Evolutionary conservation across 2,797 vertebrate species (phyloP), one percentile per base, ranked within the genome.

Genomic region (Merluccius polli): DNA sequence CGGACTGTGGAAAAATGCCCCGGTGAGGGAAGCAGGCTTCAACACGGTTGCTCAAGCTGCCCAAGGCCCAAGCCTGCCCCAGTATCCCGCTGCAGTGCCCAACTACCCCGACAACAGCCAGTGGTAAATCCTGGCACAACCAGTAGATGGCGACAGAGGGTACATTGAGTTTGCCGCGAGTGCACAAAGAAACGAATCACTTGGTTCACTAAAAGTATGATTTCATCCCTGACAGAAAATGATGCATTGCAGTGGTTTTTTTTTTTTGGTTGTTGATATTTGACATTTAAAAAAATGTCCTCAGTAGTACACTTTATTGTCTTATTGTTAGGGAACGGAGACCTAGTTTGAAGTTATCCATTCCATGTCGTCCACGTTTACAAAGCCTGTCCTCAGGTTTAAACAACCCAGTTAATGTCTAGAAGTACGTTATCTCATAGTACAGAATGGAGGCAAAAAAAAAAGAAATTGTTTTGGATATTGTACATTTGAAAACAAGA

Each of bases 41-140:
- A 96, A 90, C 73, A 95, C 94, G 24, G 91, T 96, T 5, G 89
- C 94, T 0, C 95, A 96, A 77, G 84, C 77, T 0, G 86, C 87
- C 16, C 92, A 93, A 18, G 94, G 94, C 24, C 91, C 93, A 0
- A 95, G 79, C 84, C 91, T 98, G 78, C 97, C 97, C 0, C 94
- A 98, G 83, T 98, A 98, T 75, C 97, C 97, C 0, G 94, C 95
- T 1, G 65, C 93, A 0, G 96, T 98, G 78, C 96, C 96, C 63
- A 98, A 86, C 87, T 98, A 98, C 71, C 95, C 96, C 0, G 90
- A 92, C 4, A 93, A 93, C 84, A 92, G 92, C 81, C 94, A 95
- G 4, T 98, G 97, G 97, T 94, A 89, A 93, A 88, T 33, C 73
- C 76, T 0, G 4, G 30, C 38, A 0, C 30, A 2, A 13, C 84